Base-by-base conservation (phyloP, 1,140 invertebrate genomes). In the Aleiodes sp. region DNA sequence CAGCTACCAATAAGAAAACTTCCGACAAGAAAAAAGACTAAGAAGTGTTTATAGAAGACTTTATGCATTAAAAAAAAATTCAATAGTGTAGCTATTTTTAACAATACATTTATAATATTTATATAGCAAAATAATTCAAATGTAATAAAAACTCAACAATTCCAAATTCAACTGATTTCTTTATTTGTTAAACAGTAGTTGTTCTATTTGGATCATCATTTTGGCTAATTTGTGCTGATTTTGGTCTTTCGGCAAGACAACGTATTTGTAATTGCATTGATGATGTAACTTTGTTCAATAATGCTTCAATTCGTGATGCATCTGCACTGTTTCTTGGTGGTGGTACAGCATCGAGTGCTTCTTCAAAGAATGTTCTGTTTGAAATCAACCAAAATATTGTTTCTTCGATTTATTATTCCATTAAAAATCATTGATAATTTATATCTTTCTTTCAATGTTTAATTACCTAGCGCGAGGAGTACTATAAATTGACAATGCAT, bases 341-440 rank as follows among this genome's bases (percentile, higher is more conserved):
- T 14, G 90, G 90, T 75, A 91, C 87, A 2, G 87, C 87, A 43
- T 89, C 89, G 4, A 91, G 74, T 52, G 90, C 89, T 78, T 91
- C 90, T 56, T 87, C 84, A 77, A 91, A 90, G 73, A 89, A 89
- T 70, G 75, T 83, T 70, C 88, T 90, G 59, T 37, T 39, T 24
- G 60, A 21, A 68, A 31, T 37, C 56, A 31, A 65, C n/a, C 43
- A 16, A 66, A 26, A 21, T 52, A 26, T 26, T 29, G 0, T 8
- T 60, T 62, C 4, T 10, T 21, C 52, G n/a, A n/a, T n/a, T n/a
- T n/a, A n/a, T n/a, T n/a, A 33, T 68, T 65, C 63, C n/a, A 33
- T 28, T 21, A 16, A n/a, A 65, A 65, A 68, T n/a, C n/a, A n/a
- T n/a, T n/a, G n/a, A n/a, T n/a, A n/a, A n/a, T n/a, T n/a, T n/a